These are phyloP conservation scores for Tetrapedia diversipes DNA, from an alignment of 2,888 invertebrate species.

Conservation along the genomic window DNA sequence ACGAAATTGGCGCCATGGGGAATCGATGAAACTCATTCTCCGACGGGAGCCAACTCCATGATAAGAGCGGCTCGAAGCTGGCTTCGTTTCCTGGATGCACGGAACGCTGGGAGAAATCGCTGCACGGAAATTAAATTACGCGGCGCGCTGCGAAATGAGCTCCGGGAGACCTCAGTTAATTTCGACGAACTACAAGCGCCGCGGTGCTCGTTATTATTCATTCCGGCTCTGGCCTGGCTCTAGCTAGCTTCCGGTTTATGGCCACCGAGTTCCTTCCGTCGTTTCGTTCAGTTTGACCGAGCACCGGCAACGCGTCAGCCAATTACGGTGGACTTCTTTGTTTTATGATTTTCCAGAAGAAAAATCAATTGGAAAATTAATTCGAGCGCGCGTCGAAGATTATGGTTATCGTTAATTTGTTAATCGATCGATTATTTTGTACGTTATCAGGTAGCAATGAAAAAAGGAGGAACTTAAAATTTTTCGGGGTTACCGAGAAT, in stretches of 20 bases:
- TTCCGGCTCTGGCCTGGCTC: slow-evolving; percentile 4
- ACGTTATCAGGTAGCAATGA: too few relatives aligned
- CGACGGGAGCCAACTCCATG: slow-evolving; percentile 3
- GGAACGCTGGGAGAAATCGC: slow-evolving; percentile 50
- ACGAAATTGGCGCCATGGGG: not conserved
- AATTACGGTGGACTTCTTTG: not conserved
- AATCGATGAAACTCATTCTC: slow-evolving; percentile 42
- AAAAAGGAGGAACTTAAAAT: too few relatives aligned
- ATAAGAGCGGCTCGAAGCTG: slow-evolving; percentile 13
- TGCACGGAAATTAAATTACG: slow-evolving; percentile 70
- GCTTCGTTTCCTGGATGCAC: not conserved
- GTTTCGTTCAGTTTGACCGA: slow-evolving; percentile 11
- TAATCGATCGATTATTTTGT: too few relatives aligned
- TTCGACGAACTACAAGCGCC: slow-evolving; percentile 49
- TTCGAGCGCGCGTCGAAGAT: too few relatives aligned
- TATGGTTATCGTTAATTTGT: too few relatives aligned
- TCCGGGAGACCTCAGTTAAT: slow-evolving; percentile 53
- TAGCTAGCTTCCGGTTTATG: slow-evolving; percentile 27
- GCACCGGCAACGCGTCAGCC: slow-evolving; percentile 5
- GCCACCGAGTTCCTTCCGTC: slow-evolving; percentile 19
- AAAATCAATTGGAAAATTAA: too few relatives aligned
- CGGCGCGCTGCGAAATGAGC: slow-evolving; percentile 64
- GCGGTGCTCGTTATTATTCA: slow-evolving; percentile 53
- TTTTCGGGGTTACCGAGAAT: too few relatives aligned
- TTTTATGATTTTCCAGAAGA: too few relatives aligned